These are phyloP conservation scores for Colostygia pectinataria DNA, from an alignment of 2,888 invertebrate genomes.

Conservation along the genomic window DNA sequence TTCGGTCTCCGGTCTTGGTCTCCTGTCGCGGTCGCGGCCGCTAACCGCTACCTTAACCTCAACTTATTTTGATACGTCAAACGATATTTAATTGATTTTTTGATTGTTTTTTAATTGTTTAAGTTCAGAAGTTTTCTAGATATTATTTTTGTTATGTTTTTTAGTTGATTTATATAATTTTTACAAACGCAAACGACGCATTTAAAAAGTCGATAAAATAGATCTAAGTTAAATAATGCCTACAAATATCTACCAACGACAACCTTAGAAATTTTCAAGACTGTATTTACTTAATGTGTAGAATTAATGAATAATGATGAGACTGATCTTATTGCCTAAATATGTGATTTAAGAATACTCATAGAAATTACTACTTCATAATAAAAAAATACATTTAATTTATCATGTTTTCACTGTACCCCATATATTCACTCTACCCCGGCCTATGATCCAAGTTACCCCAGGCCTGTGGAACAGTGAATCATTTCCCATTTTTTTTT, in stretches of 20 bases:
- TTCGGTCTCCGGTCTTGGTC: no score
- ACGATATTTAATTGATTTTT: conserved; percentile 3
- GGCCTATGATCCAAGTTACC: conserved; percentile 9
- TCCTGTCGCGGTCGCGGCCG: conserved; percentile 10
- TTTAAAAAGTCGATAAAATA: conserved; percentile 7
- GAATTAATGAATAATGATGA: conserved; percentile 10
- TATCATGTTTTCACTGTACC: conserved; percentile 3
- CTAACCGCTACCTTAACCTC: conserved; percentile 8
- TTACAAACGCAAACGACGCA: conserved; percentile 6
- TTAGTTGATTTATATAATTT: conserved; percentile 7
- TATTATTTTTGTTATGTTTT: conserved; percentile 9
- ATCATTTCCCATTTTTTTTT: conserved; percentile 5
- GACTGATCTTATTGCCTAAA: conserved; percentile 9
- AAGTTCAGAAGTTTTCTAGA: conserved; percentile 6
- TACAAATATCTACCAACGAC: conserved; percentile 7
- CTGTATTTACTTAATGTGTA: conserved; percentile 7
- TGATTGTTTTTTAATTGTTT: background rate
- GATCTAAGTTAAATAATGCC: conserved; percentile 7
- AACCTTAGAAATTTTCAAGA: conserved; percentile 11
- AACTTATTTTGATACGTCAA: conserved; percentile 8
- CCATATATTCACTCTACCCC: conserved; percentile 8
- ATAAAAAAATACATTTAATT: no score
- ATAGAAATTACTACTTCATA: background rate
- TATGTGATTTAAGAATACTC: background rate
- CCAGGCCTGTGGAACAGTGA: conserved; percentile 6